These are phyloP conservation scores for Valencia hispanica DNA, from an alignment of 2,797 vertebrate species.

Conservation along the genomic window DNA sequence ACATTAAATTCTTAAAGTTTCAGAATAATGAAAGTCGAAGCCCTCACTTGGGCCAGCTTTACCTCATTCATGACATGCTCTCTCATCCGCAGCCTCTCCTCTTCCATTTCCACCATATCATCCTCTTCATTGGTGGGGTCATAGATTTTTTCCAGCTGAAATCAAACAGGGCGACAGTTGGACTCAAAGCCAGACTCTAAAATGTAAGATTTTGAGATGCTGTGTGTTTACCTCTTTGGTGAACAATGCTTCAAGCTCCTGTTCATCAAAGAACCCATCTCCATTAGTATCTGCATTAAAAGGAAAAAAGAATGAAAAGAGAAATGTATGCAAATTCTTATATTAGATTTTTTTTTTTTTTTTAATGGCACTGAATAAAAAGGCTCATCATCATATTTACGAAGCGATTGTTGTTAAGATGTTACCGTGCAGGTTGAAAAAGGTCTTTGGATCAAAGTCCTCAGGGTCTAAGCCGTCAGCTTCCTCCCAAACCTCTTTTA, in stretches of 20 bases:
- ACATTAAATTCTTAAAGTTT: too few relatives aligned
- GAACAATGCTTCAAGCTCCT: slow-evolving; percentile 96
- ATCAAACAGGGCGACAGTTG: slow-evolving; percentile 22
- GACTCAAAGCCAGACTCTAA: not conserved
- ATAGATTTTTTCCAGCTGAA: slow-evolving; percentile 95
- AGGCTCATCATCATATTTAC: not conserved
- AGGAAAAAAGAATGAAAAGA: not conserved
- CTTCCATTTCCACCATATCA: slow-evolving; percentile 99
- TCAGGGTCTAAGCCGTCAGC: slow-evolving; percentile 95
- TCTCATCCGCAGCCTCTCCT: slow-evolving; percentile 96
- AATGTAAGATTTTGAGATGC: not conserved
- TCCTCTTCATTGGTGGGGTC: slow-evolving; percentile 96
- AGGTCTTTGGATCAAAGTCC: slow-evolving; percentile 97
- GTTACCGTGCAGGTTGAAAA: slow-evolving; percentile 97
- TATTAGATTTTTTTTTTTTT: too few relatives aligned
- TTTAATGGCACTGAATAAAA: not conserved
- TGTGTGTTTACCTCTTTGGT: slow-evolving; percentile 90
- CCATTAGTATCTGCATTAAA: slow-evolving; percentile 88
- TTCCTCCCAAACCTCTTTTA: slow-evolving; percentile 99
- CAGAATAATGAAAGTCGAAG: not conserved
- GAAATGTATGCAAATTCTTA: not conserved
- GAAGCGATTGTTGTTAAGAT: not conserved
- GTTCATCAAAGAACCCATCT: slow-evolving; percentile 97
- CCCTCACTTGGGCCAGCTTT: slow-evolving; percentile 15
- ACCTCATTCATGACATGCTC: slow-evolving; percentile 99